Evolutionary conservation across 1,140 invertebrate species (phyloP).

Genomic region (Battus philenor): DNA sequence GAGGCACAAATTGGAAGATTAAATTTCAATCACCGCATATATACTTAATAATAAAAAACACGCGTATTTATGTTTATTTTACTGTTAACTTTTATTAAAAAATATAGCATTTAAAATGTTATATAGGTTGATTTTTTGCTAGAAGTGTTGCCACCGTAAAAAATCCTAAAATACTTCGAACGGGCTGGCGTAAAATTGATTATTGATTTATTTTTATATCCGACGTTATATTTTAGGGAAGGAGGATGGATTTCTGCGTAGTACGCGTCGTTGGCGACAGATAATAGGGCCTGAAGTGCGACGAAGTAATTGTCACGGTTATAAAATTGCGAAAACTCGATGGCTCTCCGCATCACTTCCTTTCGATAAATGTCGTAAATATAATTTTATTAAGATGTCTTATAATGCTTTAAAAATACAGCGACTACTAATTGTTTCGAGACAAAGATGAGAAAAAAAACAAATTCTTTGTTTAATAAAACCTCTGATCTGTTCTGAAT

Average conservation of each 20-base stretch:
- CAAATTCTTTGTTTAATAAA: no score
- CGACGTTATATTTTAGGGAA: constrained; percentile 41
- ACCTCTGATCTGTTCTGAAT: no score
- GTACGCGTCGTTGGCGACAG: constrained; percentile 27
- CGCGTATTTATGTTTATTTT: no score
- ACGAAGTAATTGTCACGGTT: constrained; percentile 41
- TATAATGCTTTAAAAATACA: no score
- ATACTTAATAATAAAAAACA: no score
- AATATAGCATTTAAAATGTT: no score
- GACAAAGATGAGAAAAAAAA: no score
- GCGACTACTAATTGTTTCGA: no score
- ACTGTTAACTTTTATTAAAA: no score
- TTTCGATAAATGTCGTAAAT: neutral
- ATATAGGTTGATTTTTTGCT: constrained; percentile 62
- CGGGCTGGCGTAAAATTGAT: constrained; percentile 70
- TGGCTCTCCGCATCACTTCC: neutral
- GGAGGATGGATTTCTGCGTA: constrained; percentile 31
- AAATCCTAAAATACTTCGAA: constrained; percentile 55
- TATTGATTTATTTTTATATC: constrained; percentile 59
- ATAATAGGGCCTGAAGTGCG: constrained; percentile 40
- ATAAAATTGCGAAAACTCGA: constrained; percentile 19
- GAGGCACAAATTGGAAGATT: no score
- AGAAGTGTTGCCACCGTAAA: constrained; percentile 55
- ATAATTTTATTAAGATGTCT: neutral
- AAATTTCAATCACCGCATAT: no score